phyloP scores from a whole-genome alignment of 1,140 invertebrate species.

The Camponotus pennsylvanicus region DNA sequence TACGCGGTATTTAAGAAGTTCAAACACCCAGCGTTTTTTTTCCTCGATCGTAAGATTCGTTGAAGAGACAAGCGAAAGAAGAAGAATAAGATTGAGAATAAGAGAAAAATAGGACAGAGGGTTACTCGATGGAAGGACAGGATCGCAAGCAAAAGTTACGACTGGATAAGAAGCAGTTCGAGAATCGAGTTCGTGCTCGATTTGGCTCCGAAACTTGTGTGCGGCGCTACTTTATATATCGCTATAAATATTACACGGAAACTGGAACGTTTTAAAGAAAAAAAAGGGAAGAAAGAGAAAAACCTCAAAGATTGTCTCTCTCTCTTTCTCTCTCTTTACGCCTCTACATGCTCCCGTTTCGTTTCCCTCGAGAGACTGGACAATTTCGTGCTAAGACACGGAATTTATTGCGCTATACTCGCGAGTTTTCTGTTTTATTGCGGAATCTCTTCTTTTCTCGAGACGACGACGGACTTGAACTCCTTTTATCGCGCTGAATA shows the following conservation, averaged over 20 bases:
- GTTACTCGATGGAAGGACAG: not conserved
- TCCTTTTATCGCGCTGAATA: not conserved
- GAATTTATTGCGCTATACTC: slow-evolving; percentile 45
- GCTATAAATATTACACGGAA: slow-evolving; percentile 67
- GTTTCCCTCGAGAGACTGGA: slow-evolving; percentile 29
- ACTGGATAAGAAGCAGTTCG: slow-evolving; percentile 57
- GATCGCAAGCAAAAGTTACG: slow-evolving; percentile 56
- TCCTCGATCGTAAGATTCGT: not conserved
- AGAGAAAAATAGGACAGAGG: slow-evolving; percentile 16
- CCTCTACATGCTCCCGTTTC: slow-evolving; percentile 18
- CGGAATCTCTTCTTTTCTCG: not conserved
- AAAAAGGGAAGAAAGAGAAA: not conserved
- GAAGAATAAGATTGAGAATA: not conserved
- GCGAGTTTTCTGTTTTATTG: slow-evolving; percentile 12
- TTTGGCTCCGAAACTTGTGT: slow-evolving; percentile 59
- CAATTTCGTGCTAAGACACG: slow-evolving; percentile 25
- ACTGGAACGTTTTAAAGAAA: slow-evolving; percentile 47
- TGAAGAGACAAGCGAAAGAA: not conserved
- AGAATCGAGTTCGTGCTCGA: slow-evolving; percentile 60
- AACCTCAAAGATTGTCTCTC: not conserved
- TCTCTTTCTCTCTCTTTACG: too few species aligned
- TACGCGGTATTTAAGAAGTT: slow-evolving; percentile 8
- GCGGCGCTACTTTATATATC: slow-evolving; percentile 49
- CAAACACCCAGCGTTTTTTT: slow-evolving; percentile 11
- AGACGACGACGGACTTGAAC: not conserved